A percentile compares a stretch with the other conserved stretches of the same genome.
Evolutionary conservation across 2,113 vertebrate genomes (phyloP).

Genomic region (Hyla sarda): DNA sequence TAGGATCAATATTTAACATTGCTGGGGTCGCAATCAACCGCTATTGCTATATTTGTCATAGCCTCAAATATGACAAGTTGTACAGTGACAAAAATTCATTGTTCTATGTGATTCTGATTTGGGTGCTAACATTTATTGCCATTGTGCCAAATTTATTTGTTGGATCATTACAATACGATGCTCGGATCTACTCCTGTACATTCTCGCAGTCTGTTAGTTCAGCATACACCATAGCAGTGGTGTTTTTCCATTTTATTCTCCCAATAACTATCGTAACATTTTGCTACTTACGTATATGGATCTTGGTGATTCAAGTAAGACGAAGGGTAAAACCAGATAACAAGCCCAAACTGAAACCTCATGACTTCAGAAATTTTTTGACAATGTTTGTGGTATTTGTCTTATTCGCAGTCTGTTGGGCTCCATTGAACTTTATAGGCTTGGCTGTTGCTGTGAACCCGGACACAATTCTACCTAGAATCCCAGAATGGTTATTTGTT

Average conservation of each 20-base stretch:
- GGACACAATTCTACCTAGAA: conserved; percentile 76
- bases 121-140: conserved; percentile 87
- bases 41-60: conserved; percentile 97
- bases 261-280: conserved; percentile 92
- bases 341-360: conserved; percentile 85
- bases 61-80: conserved; percentile 89
- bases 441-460: conserved; percentile 90
- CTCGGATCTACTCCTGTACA: conserved; percentile 91
- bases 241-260: conserved; percentile 94
- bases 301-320: conserved; percentile 91
- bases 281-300: conserved; percentile 96
- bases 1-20: conserved; percentile 96
- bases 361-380: conserved; percentile 93
- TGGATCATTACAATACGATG: conserved; percentile 90
- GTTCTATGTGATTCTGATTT: conserved; percentile 89
- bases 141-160: conserved; percentile 90
- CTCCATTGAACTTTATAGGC: conserved; percentile 93
- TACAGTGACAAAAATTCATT: conserved; percentile 91
- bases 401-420: conserved; percentile 96
- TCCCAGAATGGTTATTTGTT: conserved; percentile 96
- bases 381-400: conserved; percentile 98
- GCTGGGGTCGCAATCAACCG: conserved; percentile 95
- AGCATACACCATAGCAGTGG: conserved; percentile 89
- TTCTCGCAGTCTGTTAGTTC: conserved; percentile 92
- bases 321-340: conserved; percentile 87